Evolutionary conservation across 2,888 invertebrate species (phyloP), one percentile per base, ranked within the genome.

Genomic region (Dascillus cervinus): DNA sequence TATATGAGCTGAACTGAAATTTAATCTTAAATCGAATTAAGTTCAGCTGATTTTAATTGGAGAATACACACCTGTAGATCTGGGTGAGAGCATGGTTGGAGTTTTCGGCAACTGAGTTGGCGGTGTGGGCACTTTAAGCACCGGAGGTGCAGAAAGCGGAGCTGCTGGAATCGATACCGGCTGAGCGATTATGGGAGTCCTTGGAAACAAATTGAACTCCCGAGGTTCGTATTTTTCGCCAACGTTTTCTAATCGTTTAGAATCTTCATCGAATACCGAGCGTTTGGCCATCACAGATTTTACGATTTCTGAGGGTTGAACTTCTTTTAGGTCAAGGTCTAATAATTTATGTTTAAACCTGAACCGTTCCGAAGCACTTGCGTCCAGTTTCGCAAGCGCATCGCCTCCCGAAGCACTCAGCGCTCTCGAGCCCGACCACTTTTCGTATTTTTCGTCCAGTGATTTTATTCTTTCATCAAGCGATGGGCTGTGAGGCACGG

Each of bases 261-360:
- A 79, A 62, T 96, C 96, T 62, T 95, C 95, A 60, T 96, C 96
- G 64, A 96, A 95, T 30, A 96, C 89, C 29, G 91, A 92, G 42
- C 86, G 81, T 62, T 90, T 89, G 3, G 92, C 89, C 53, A 95
- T 72, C 50, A 96, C 76, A 12, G 90, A 88, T 55, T 89, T 87
- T 20, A 92, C 87, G 52, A 95, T 92, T 52, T 92, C 92, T 12
- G 94, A 94, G 0, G 92, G 94, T 59, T 92, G 88, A 36, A 86
- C 44, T 55, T 84, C 82, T 53, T 79, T 77, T 38, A 85, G 74
- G 57, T 87, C 84, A 37, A 87, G 69, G 50, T 88, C 86, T 22
- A 88, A 72, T 31, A 88, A 71, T 50, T 84, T 81, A 53, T 83
- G 83, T 11, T 79, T 71, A 17, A 78, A 73, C 46, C 73, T 73